These are phyloP conservation scores for Neria commutata DNA, from an alignment of 2,888 invertebrate genomes.

Conservation along the genomic window DNA sequence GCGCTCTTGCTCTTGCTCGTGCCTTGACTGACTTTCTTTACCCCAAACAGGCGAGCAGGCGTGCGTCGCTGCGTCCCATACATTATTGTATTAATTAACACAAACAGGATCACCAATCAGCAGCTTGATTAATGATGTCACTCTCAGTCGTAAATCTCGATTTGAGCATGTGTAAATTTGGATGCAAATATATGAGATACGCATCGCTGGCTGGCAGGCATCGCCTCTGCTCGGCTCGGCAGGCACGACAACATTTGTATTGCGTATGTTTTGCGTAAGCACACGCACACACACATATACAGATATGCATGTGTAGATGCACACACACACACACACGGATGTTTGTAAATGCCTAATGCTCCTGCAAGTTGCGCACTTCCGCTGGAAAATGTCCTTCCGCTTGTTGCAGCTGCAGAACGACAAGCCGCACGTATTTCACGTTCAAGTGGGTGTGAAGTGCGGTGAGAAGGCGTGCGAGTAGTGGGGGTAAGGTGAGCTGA, in stretches of 20 bases:
- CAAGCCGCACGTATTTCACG: too few species aligned
- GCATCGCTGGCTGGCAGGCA: conserved; percentile 14
- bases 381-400: not conserved
- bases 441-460: too few species aligned
- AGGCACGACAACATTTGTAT: conserved; percentile 6
- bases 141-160: conserved; percentile 62
- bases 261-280: conserved; percentile 21
- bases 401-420: not conserved
- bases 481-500: too few species aligned
- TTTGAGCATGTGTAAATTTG: conserved; percentile 58
- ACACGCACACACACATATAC: conserved; percentile 8
- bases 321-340: not conserved
- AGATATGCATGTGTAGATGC: conserved; percentile 18
- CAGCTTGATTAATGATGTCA: conserved; percentile 63
- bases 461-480: too few species aligned
- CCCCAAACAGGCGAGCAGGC: too few species aligned
- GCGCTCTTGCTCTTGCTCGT: conserved; percentile 8
- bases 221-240: not conserved
- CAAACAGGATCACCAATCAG: conserved; percentile 63
- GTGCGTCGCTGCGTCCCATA: conserved; percentile 51
- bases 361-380: conserved; percentile 2
- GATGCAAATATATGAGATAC: conserved; percentile 49
- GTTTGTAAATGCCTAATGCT: not conserved
- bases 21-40: not conserved
- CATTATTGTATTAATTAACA: conserved; percentile 64